Percentiles rank a stretch among this genome's conserved stretches.
These are phyloP conservation scores for Sceloporus undulatus DNA, from an alignment of 2,113 vertebrate genomes.

Conservation along the genomic window DNA sequence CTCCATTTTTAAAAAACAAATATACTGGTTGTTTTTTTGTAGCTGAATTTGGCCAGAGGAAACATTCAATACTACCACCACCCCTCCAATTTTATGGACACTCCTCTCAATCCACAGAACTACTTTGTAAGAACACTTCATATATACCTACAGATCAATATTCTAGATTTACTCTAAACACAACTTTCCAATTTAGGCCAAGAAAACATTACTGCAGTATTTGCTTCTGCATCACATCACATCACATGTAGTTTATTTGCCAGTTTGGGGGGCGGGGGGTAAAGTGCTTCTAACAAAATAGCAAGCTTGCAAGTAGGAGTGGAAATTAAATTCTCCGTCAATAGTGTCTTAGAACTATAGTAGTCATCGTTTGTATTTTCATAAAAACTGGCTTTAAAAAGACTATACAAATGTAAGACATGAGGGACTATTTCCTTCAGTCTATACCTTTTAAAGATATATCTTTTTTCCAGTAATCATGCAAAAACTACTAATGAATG, in stretches of 20 bases:
- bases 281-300: not conserved
- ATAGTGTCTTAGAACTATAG: not conserved
- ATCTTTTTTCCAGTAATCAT: not conserved
- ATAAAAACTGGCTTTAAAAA: not conserved
- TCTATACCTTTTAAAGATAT: not conserved
- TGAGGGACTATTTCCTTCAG: not conserved
- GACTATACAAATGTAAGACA: not conserved
- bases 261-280: too few species aligned
- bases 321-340: not conserved
- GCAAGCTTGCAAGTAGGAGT: not conserved
- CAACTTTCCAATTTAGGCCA: not conserved
- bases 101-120: not conserved
- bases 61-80: too few species aligned
- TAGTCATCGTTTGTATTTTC: not conserved
- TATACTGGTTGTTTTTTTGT: too few species aligned
- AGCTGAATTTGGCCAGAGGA: too few species aligned
- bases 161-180: not conserved
- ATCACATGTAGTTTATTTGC: not conserved
- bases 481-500: not conserved
- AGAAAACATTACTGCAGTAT: not conserved
- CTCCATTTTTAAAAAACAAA: too few species aligned
- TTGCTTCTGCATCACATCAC: too few species aligned
- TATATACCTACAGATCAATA: not conserved
- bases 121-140: not conserved
- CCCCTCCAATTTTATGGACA: not conserved